A percentile compares a stretch with the other conserved stretches of the same genome.
Evolutionary conservation across 2,888 invertebrate species (phyloP).

Genomic region (Hybos culiciformis): DNA sequence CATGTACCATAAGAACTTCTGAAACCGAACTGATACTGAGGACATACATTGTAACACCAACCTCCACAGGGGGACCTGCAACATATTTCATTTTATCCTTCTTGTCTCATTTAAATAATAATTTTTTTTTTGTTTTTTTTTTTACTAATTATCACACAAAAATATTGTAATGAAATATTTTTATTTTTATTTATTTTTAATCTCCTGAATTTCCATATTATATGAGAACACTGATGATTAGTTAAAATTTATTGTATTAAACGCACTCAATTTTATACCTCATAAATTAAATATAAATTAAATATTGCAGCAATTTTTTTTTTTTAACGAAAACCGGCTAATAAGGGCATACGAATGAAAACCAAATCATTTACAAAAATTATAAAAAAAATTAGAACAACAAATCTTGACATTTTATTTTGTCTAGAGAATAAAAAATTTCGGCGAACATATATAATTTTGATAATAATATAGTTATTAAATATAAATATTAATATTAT

Average conservation of each 20-base stretch:
- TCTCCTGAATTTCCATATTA: not conserved
- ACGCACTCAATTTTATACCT: not conserved
- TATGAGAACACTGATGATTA: not conserved
- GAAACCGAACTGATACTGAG: constrained; percentile 96
- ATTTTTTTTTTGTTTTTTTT: not conserved
- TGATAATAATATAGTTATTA: no score
- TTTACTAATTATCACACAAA: not conserved
- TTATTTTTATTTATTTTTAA: not conserved
- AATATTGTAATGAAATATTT: not conserved
- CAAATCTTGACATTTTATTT: no score
- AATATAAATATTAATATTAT: no score
- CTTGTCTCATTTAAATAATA: not conserved
- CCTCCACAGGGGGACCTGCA: constrained; percentile 94
- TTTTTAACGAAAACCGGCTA: not conserved
- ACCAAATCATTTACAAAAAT: constrained; percentile 38
- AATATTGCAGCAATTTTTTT: not conserved
- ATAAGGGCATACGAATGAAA: constrained; percentile 32
- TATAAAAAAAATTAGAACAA: no score
- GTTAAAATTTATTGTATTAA: not conserved
- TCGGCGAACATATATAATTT: no score
- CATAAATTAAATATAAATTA: not conserved
- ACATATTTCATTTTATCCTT: constrained; percentile 29
- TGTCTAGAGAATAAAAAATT: no score
- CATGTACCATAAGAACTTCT: constrained; percentile 93
- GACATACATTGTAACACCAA: constrained; percentile 96